Base-by-base conservation (phyloP, 2,888 invertebrate species). In the Acleris laterana region DNA sequence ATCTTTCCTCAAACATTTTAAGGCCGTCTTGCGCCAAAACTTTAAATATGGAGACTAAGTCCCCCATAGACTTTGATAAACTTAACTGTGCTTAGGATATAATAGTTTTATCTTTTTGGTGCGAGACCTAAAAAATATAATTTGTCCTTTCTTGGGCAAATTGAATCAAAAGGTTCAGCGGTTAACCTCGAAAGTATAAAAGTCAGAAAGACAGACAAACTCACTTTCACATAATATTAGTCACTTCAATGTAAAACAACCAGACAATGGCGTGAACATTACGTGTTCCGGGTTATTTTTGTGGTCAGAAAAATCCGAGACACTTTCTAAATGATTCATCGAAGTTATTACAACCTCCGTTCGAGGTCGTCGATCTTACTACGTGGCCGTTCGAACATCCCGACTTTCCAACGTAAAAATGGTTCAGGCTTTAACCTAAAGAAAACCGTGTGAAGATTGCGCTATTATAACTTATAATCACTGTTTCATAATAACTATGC, bases 281-380 rank as follows among this genome's bases (percentile, higher is more conserved):
- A 58, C 19, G 46, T 38, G 16, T 46, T 46, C 46, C 17, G 16
- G n/a, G 60, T 44, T 51, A 63, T 63, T 52, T 56, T 49, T 51
- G 62, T 57, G 66, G 61, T 57, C 56, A 53, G 25, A 66, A 52
- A 25, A 61, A 61, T 60, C 46, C 49, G 32, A 51, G 66, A 62
- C 66, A 66, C 66, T 66, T 66, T 66, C 66, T 66, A 66, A 66
- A 66, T 66, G 66, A 66, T 57, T 66, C 66, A 66, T 62, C 51
- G 61, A 38, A 25, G 42, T 25, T 38, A 57, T 57, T 61, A 65
- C 60, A 62, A 62, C 57, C 42, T 57, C 62, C 51, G 52, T 57
- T 60, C 50, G 22, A 61, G 65, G 65, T 65, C 65, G 50, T 50
- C 65, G 60, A 49, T 60, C 64, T 64, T 59, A 38, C 19, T 19